phyloP scores from a whole-genome alignment of 2,113 vertebrate genomes.

The Lophotis ruficrista region DNA sequence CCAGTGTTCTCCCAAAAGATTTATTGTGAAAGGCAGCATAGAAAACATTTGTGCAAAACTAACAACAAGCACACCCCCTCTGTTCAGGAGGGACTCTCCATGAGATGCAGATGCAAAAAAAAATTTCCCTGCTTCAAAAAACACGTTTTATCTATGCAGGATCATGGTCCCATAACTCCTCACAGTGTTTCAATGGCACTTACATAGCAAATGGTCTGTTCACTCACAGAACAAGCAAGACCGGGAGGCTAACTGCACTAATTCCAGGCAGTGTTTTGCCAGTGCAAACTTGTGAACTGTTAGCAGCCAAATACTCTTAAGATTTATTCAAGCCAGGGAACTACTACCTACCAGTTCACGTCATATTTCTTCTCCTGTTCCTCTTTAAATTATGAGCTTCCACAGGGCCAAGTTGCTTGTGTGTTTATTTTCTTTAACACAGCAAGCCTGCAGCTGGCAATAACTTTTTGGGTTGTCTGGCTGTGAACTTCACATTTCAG shows the following conservation, averaged over 20 bases:
- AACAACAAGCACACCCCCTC: not conserved
- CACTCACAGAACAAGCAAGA: not conserved
- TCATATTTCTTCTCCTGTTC: conserved; percentile 52
- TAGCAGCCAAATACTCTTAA: conserved; percentile 36
- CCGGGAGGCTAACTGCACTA: not conserved
- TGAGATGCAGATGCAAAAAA: not conserved
- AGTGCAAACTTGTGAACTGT: conserved; percentile 25
- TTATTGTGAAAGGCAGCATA: not conserved
- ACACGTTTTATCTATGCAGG: not conserved
- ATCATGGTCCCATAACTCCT: not conserved
- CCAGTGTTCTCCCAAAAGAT: conserved; percentile 1
- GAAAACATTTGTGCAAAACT: conserved; percentile 19
- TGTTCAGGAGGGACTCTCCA: not conserved
- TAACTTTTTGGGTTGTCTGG: conserved; percentile 38
- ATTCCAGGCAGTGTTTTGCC: conserved; percentile 54
- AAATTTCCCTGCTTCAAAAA: not conserved
- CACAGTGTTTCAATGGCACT: not conserved
- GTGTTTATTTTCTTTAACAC: conserved; percentile 63
- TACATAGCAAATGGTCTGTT: conserved; percentile 37
- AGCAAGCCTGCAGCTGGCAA: conserved; percentile 58
- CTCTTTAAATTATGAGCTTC: conserved; percentile 48
- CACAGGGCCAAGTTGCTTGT: conserved; percentile 28
- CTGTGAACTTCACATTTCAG: conserved; percentile 48
- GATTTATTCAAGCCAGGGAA: conserved; percentile 63
- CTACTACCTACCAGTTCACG: conserved; percentile 40